Base-by-base conservation (phyloP, 2,797 vertebrate species). In the Picus viridis region DNA sequence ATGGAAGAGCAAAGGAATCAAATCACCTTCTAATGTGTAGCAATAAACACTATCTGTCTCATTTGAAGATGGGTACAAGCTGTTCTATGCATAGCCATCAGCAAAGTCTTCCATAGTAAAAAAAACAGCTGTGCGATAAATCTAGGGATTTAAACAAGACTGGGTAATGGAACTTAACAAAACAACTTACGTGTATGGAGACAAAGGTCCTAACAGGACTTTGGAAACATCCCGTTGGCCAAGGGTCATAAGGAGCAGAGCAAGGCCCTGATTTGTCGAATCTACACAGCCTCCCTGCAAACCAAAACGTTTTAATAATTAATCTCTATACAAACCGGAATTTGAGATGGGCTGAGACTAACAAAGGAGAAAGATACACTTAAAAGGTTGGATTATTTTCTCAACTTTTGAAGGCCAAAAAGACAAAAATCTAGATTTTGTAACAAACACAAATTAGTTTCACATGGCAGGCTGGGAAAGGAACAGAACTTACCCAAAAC, bases 171-270 rank as follows among this genome's bases (percentile, higher is more conserved):
- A 58, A 82, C 12, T 58, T 64, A 91, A 77, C 41, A 87, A 93
- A 96, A 95, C 77, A 95, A 98, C 98, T 98, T 97, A 98, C 98
- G 99, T 99, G 97, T 99, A 99, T 2, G 99, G 98, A 27, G 99
- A 99, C 67, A 99, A 98, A 12, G 99, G 98, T 97, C 99, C 99
- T 11, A 99, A 97, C 51, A 99, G 97, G 88, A 98, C 97, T 98
- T 99, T 99, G 70, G 99, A 99, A 97, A 99, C 99, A 71, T 99
- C 99, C 95, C 99, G 98, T 83, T 99, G 99, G 95, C 99, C 99
- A 96, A 99, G 98, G 91, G 98, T 99, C 99, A 99, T 99, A 93
- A 99, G 98, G 70, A 99, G 97, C 57, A 99, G 91, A 53, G 98
- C 98, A 94, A 99, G 97, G 96, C 98, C 99, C 97, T 99, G 99